These are phyloP conservation scores for Styela clava DNA, from an alignment of 23 tunicate genomes.

Conservation along the genomic window DNA sequence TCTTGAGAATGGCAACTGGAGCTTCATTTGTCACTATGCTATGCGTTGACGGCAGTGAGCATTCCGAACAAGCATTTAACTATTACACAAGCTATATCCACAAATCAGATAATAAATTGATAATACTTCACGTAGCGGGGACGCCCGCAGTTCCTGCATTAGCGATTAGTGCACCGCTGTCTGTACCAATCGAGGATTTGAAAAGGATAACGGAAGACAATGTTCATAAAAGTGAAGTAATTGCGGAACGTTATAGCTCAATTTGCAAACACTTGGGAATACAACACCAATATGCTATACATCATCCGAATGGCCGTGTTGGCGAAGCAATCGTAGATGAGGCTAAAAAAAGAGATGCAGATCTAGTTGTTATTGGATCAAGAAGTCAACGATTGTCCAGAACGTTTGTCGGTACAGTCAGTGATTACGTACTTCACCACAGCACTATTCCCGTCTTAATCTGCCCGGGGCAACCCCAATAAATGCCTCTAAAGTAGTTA, in stretches of 20 bases:
- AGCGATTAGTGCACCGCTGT: too few relatives aligned
- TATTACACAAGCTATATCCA: neutral
- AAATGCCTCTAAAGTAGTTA: too few relatives aligned
- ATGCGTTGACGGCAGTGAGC: neutral
- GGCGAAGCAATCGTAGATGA: neutral
- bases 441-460: conserved; percentile 33
- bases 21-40: too few relatives aligned
- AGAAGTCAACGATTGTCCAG: neutral
- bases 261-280: too few relatives aligned
- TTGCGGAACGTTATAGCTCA: too few relatives aligned
- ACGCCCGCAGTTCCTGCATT: too few relatives aligned
- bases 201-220: too few relatives aligned
- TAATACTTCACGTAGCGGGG: neutral
- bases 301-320: neutral
- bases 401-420: conserved; percentile 1
- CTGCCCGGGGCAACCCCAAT: conserved; percentile 3
- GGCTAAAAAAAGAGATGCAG: neutral
- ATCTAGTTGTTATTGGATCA: neutral
- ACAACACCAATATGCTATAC: too few relatives aligned
- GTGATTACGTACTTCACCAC: conserved; percentile 39
- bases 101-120: neutral
- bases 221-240: too few relatives aligned
- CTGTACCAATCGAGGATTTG: too few relatives aligned
- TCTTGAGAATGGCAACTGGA: too few relatives aligned
- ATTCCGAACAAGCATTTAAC: neutral